Conservation (phyloP, 2,888 invertebrate species). For the Philopedon plagiatum region DNA sequence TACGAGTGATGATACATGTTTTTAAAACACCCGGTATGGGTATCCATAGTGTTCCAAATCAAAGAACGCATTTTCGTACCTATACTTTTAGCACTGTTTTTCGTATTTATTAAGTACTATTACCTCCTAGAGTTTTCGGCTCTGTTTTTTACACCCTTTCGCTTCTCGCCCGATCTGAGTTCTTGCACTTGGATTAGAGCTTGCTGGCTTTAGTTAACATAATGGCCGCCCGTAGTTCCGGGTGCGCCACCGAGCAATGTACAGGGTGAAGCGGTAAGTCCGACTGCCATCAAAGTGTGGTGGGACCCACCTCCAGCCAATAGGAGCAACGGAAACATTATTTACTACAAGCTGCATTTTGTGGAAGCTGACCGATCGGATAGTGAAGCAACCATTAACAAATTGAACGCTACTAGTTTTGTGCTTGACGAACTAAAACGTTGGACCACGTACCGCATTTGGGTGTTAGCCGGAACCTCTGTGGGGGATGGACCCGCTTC, state of each 20-base stretch:
- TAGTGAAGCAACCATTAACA: slow-evolving; percentile 86
- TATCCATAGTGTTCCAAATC: too few relatives aligned
- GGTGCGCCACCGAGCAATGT: slow-evolving; percentile 97
- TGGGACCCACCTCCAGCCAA: slow-evolving; percentile 96
- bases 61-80: too few relatives aligned
- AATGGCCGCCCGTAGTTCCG: slow-evolving; percentile 80
- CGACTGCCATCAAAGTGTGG: slow-evolving; percentile 89
- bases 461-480: slow-evolving; percentile 96
- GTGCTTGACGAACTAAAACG: slow-evolving; percentile 91
- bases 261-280: slow-evolving; percentile 88
- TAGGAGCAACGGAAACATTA: slow-evolving; percentile 92
- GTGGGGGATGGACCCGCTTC: slow-evolving; percentile 97
- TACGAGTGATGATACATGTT: too few relatives aligned
- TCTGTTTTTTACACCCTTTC: neutral
- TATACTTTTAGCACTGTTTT: too few relatives aligned
- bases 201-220: slow-evolving; percentile 33
- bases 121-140: neutral
- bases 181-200: slow-evolving; percentile 10
- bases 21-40: too few relatives aligned
- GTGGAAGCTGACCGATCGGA: slow-evolving; percentile 89
- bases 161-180: slow-evolving; percentile 13
- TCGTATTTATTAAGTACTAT: too few relatives aligned
- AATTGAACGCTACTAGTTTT: slow-evolving; percentile 84
- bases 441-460: slow-evolving; percentile 97
- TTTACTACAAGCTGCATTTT: slow-evolving; percentile 94